Conservation (phyloP, 2,888 invertebrate genomes). For the Smittia aterrima region DNA sequence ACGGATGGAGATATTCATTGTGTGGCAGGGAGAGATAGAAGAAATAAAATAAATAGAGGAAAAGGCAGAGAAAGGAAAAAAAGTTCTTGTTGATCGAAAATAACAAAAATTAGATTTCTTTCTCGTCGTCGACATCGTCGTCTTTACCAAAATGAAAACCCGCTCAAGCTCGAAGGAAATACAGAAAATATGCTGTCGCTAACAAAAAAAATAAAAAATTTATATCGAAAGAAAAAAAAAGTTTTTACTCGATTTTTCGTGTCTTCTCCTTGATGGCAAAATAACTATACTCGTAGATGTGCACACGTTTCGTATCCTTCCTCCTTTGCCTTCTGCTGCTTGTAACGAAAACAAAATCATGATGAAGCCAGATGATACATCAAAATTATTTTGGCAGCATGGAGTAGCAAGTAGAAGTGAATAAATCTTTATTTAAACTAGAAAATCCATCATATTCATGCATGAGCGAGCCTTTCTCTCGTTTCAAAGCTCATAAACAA, state of each 20-base stretch:
- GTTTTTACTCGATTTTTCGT: too few relatives aligned
- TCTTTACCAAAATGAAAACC: neutral
- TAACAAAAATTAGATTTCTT: slow-evolving; percentile 38
- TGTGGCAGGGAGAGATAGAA: slow-evolving; percentile 14
- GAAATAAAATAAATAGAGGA: slow-evolving; percentile 28
- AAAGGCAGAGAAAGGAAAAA: neutral
- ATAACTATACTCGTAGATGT: neutral
- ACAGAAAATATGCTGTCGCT: slow-evolving; percentile 33
- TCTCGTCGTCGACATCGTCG: neutral
- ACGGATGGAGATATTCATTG: slow-evolving; percentile 5
- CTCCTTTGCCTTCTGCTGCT: neutral
- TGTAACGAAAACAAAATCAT: neutral
- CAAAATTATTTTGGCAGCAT: neutral
- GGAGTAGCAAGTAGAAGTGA: neutral
- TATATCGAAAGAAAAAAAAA: neutral
- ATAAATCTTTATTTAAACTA: slow-evolving; percentile 20
- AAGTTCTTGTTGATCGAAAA: neutral
- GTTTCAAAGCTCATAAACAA: neutral
- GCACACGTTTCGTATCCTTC: neutral
- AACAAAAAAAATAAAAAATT: slow-evolving; percentile 27
- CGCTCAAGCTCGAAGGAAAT: neutral
- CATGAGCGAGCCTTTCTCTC: neutral
- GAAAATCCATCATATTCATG: slow-evolving; percentile 20
- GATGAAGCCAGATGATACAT: slow-evolving; percentile 14
- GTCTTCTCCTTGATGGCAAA: too few relatives aligned